These are phyloP conservation scores for Gallinago solitaria DNA, from an alignment of 2,797 vertebrate genomes.

Conservation along the genomic window DNA sequence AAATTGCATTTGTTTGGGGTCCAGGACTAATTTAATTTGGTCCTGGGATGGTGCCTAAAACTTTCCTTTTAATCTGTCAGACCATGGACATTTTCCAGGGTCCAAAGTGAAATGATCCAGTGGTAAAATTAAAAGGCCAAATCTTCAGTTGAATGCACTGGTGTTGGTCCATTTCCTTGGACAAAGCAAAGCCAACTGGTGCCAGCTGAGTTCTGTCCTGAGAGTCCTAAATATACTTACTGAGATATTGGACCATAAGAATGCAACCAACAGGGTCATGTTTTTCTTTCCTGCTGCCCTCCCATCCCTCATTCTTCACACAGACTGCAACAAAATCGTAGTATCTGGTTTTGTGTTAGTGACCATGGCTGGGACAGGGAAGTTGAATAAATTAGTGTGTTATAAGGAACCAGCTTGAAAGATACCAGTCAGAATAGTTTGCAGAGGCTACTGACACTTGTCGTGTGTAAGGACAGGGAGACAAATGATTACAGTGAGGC, in stretches of 20 bases:
- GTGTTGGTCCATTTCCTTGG: neutral
- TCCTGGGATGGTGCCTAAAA: slow-evolving; percentile 6
- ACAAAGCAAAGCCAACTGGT: neutral
- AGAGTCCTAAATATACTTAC: neutral
- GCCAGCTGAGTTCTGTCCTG: neutral
- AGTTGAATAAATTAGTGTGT: neutral
- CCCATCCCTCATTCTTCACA: neutral
- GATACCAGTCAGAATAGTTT: neutral
- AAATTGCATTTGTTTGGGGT: slow-evolving; percentile 34
- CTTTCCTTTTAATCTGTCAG: neutral
- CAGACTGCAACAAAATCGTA: neutral
- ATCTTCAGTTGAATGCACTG: neutral
- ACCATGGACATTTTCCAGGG: neutral
- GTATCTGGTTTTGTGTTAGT: neutral
- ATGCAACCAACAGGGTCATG: neutral
- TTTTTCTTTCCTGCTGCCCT: neutral
- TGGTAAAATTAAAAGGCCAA: neutral
- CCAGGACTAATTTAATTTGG: slow-evolving; percentile 54
- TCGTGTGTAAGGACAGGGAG: neutral
- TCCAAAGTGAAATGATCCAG: slow-evolving; percentile 14
- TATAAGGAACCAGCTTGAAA: neutral
- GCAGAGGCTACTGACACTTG: neutral
- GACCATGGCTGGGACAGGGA: neutral
- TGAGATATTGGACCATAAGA: neutral
- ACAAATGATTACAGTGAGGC: neutral